Base-by-base conservation (phyloP, 2,888 invertebrate genomes). In the Oeneis ivallda region DNA sequence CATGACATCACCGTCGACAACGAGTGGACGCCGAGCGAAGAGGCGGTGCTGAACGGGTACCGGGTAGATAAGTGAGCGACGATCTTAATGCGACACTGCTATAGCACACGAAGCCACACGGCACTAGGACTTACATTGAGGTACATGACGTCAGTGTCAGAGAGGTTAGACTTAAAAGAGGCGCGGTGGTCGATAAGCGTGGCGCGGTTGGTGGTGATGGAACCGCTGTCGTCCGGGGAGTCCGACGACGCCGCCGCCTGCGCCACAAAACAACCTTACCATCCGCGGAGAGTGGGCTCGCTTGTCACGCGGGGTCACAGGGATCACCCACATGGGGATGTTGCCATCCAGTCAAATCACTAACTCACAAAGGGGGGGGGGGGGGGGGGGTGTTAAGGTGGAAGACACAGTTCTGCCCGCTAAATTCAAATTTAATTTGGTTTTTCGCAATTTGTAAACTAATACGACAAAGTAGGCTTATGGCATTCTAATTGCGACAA, bases 111-210 rank as follows among this genome's bases (percentile, higher is more conserved):
- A 67, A 71, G 65, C 64, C 19, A 49, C 19, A 59, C 62, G 9
- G 37, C 2, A 26, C 82, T 83, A 85, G 76, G 89, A 94, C 95
- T 95, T 94, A 97, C 97, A 93, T 96, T 96, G 87, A 96, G 94
- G 84, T 96, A 95, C 91, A 97, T 96, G 83, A 96, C 96, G 93
- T 98, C 98, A 81, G 97, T 98, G 89, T 98, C 98, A 77, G 98
- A 98, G 80, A 98, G 96, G 76, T 98, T 97, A 78, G 97, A 97
- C 82, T 98, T 95, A 93, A 97, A 96, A 85, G 94, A 95, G 84
- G 94, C 94, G 86, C 94, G 94, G 87, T 93, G 95, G 85, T 93
- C 94, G 93, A 93, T 95, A 79, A 95, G 95, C 79, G 93, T 93
- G 78, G 93, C 93, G 76, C 96, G 94, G 91, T 95, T 95, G 82